A percentile compares a stretch with the other conserved stretches of the same genome.
phyloP scores from a whole-genome alignment of 2,888 invertebrate genomes.

The Dryocosmus kuriphilus region DNA sequence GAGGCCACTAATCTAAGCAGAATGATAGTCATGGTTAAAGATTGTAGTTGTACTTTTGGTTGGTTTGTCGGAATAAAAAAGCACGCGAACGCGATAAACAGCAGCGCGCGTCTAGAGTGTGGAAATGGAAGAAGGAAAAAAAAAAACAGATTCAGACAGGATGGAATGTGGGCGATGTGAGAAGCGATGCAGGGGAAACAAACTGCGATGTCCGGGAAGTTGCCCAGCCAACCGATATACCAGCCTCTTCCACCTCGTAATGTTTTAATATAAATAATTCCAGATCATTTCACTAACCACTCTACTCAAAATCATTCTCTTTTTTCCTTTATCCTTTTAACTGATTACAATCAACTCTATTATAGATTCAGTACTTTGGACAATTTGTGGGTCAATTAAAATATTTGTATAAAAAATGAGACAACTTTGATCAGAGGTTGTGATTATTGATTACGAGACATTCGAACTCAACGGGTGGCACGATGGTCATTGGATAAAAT shows the following conservation, averaged over 20 bases:
- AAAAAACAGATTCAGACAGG: conserved; percentile 26
- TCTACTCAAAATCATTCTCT: background rate
- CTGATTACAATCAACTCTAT: background rate
- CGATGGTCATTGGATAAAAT: too few species aligned
- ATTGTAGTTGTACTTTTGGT: too few species aligned
- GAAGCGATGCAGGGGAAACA: conserved; percentile 28
- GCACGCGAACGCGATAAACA: background rate
- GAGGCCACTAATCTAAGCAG: too few species aligned
- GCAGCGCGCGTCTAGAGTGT: background rate
- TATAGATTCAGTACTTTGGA: background rate
- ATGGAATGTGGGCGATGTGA: conserved; percentile 37
- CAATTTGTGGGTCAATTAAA: background rate
- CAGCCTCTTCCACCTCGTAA: background rate
- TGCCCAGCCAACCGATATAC: conserved; percentile 15
- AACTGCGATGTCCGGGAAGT: conserved; percentile 36
- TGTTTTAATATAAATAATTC: background rate
- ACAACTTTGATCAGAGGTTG: background rate
- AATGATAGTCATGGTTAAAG: too few species aligned
- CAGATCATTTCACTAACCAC: background rate
- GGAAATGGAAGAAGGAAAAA: background rate
- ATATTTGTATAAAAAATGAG: background rate
- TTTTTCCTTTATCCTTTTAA: background rate
- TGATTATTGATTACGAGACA: too few species aligned
- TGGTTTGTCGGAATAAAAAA: background rate
- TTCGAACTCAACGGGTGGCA: too few species aligned